Evolutionary conservation across 2,113 vertebrate genomes (phyloP).

Genomic region (Gnathonemus longibarbis): DNA sequence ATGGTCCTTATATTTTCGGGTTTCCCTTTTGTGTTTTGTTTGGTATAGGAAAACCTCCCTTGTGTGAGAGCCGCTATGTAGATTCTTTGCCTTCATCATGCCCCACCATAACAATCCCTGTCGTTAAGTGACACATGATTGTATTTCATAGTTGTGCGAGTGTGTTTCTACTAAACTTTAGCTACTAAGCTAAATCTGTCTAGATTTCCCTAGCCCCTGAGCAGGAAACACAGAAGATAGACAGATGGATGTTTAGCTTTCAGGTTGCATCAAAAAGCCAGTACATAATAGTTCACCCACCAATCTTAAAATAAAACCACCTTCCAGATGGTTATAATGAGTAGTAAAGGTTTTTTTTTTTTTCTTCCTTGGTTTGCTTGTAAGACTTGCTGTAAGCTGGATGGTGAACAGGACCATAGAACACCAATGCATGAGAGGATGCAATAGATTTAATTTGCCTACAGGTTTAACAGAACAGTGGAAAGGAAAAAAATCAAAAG

Average conservation of each 20-base stretch:
- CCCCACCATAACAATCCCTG: background rate
- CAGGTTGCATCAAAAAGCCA: background rate
- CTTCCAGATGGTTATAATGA: background rate
- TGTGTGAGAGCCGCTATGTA: background rate
- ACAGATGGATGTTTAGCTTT: background rate
- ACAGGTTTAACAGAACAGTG: background rate
- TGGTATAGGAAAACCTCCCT: too few relatives aligned
- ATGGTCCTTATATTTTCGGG: background rate
- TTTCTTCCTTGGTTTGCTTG: background rate
- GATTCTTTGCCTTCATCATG: background rate
- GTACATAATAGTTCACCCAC: background rate
- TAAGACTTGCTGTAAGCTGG: background rate
- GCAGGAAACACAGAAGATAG: background rate
- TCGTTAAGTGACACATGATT: background rate
- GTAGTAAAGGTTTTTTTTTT: background rate
- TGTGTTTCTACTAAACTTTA: background rate
- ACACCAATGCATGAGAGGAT: background rate
- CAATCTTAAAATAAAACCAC: background rate
- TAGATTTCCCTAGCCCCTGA: background rate
- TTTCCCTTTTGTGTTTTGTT: background rate
- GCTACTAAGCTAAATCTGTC: background rate
- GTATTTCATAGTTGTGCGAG: background rate
- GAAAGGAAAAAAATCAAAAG: background rate
- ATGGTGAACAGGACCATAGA: background rate
- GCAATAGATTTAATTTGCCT: background rate